These are phyloP conservation scores for Ciconia nigra DNA, from an alignment of 2,797 vertebrate species.

Conservation along the genomic window DNA sequence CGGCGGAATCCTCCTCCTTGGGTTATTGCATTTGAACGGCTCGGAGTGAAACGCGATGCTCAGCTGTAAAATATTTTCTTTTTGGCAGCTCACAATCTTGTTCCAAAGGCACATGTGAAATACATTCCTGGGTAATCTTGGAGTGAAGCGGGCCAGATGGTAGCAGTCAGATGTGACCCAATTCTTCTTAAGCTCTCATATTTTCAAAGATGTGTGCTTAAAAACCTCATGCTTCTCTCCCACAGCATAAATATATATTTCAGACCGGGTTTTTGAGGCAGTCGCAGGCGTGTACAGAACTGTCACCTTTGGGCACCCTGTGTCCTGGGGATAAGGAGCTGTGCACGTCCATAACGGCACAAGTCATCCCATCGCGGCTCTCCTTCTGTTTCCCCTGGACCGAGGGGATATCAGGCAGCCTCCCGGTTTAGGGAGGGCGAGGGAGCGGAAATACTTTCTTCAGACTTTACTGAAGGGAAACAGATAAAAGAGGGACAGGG, in stretches of 20 bases:
- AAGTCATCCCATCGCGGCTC: neutral
- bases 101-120: slow-evolving; percentile 70
- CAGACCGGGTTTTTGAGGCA: neutral
- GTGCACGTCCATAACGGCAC: neutral
- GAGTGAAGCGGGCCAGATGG: slow-evolving; percentile 69
- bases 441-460: slow-evolving; percentile 27
- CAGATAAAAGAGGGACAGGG: neutral
- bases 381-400: neutral
- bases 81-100: slow-evolving; percentile 56
- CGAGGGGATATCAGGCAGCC: neutral
- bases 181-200: slow-evolving; percentile 54
- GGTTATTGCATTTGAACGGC: neutral
- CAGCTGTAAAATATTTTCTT: slow-evolving; percentile 68
- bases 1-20: neutral
- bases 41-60: neutral
- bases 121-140: slow-evolving; percentile 67
- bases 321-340: neutral
- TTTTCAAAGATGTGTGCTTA: slow-evolving; percentile 36
- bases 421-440: neutral
- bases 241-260: neutral
- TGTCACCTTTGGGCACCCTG: neutral
- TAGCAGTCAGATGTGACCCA: slow-evolving; percentile 70
- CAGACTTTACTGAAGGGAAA: slow-evolving; percentile 3
- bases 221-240: neutral
- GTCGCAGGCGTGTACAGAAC: neutral